phyloP scores from a whole-genome alignment of 2,888 invertebrate species.

The Zelleria hepariella region DNA sequence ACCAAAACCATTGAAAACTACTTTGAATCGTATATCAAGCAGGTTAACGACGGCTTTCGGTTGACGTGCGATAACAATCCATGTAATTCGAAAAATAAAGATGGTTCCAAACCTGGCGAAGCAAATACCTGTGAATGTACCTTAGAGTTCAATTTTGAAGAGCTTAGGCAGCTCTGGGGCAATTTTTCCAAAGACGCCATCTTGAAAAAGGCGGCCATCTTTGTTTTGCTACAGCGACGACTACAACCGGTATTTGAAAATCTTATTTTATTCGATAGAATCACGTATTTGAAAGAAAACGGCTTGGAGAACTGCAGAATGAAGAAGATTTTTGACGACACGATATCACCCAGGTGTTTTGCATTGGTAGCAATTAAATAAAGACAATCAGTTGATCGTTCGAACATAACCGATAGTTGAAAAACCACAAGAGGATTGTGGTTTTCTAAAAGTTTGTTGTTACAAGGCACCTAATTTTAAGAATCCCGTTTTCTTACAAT shows the following conservation, averaged over 20 bases:
- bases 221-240: slow-evolving; percentile 43
- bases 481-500: too few relatives aligned
- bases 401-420: too few relatives aligned
- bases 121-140: slow-evolving; percentile 11
- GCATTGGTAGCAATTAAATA: slow-evolving; percentile 72
- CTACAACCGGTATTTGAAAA: slow-evolving; percentile 53
- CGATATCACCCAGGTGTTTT: slow-evolving; percentile 76
- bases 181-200: slow-evolving; percentile 21
- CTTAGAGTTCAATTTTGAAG: slow-evolving; percentile 26
- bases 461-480: too few relatives aligned
- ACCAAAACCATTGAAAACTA: slow-evolving; percentile 32
- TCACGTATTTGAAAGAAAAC: slow-evolving; percentile 46
- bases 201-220: slow-evolving; percentile 42
- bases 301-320: slow-evolving; percentile 40
- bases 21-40: slow-evolving; percentile 39
- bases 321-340: slow-evolving; percentile 73
- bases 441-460: too few relatives aligned
- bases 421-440: too few relatives aligned
- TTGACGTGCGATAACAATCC: slow-evolving; percentile 17
- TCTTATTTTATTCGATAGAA: slow-evolving; percentile 46
- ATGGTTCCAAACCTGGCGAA: slow-evolving; percentile 4
- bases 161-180: slow-evolving; percentile 40
- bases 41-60: slow-evolving; percentile 37
- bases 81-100: slow-evolving; percentile 7
- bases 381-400: slow-evolving; percentile 3